Evolutionary conservation across 2,113 vertebrate genomes (phyloP).

Genomic region (Blennius ocellaris): DNA sequence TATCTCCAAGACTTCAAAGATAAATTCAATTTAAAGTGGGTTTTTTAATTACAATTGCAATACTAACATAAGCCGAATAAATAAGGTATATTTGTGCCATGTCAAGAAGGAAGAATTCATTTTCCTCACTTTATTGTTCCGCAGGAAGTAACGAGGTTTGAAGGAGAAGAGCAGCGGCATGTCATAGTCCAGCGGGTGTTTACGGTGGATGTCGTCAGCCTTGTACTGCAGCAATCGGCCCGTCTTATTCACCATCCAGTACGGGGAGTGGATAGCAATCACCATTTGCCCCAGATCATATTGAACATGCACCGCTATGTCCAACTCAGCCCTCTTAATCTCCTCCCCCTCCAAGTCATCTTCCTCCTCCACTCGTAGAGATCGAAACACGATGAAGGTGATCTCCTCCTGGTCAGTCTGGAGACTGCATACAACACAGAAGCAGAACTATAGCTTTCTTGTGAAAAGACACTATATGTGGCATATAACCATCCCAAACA

Average conservation of each 20-base stretch:
- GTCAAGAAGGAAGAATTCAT: neutral
- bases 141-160: slow-evolving; percentile 93
- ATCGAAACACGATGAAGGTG: slow-evolving; percentile 90
- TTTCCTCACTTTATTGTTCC: slow-evolving; percentile 92
- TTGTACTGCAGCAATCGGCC: slow-evolving; percentile 95
- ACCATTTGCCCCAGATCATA: slow-evolving; percentile 88
- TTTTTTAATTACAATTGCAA: neutral
- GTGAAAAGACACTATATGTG: too few relatives aligned
- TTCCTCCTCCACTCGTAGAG: slow-evolving; percentile 79
- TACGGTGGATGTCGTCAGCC: slow-evolving; percentile 96
- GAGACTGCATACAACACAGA: slow-evolving; percentile 64
- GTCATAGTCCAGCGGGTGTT: slow-evolving; percentile 93
- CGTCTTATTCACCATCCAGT: slow-evolving; percentile 99
- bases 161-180: slow-evolving; percentile 96
- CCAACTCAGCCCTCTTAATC: slow-evolving; percentile 84
- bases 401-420: slow-evolving; percentile 89
- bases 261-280: slow-evolving; percentile 92
- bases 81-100: too few relatives aligned
- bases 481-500: neutral
- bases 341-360: slow-evolving; percentile 38
- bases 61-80: too few relatives aligned
- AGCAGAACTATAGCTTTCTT: too few relatives aligned
- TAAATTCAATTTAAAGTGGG: neutral
- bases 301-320: slow-evolving; percentile 91
- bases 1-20: neutral